Evolutionary conservation across 2,797 vertebrate species (phyloP).

Genomic region (Gallinago nigripennis): DNA sequence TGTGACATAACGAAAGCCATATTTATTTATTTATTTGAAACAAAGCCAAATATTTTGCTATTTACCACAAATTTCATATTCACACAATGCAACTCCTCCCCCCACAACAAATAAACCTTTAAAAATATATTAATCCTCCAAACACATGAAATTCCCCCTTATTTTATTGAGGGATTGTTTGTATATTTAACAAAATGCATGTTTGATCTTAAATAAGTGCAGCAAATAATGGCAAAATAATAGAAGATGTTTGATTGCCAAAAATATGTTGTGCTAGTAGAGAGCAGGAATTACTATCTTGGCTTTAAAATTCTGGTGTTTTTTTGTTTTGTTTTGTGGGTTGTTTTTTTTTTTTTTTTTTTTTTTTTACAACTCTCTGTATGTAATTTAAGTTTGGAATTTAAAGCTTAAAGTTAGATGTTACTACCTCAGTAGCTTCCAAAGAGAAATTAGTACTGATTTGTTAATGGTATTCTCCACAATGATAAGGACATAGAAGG

Average conservation of each 20-base stretch:
- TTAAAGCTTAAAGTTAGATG: background rate
- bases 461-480: background rate
- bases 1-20: background rate
- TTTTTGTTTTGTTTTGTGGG: background rate
- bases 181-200: background rate
- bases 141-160: accelerated
- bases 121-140: background rate
- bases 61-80: background rate
- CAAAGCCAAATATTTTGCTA: background rate
- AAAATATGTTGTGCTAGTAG: background rate
- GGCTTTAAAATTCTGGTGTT: background rate
- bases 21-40: background rate
- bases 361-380: background rate
- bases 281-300: background rate
- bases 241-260: background rate
- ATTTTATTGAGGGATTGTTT: background rate
- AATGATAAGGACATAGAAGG: background rate
- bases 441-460: background rate
- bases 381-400: background rate
- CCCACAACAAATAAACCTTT: background rate
- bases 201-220: background rate
- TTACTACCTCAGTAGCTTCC: background rate
- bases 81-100: background rate
- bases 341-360: too few species aligned
- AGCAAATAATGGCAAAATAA: background rate